Percentiles rank a stretch among this genome's conserved stretches.
These are phyloP conservation scores for Brachycybe producta DNA, from an alignment of 2,888 invertebrate species.

Conservation along the genomic window DNA sequence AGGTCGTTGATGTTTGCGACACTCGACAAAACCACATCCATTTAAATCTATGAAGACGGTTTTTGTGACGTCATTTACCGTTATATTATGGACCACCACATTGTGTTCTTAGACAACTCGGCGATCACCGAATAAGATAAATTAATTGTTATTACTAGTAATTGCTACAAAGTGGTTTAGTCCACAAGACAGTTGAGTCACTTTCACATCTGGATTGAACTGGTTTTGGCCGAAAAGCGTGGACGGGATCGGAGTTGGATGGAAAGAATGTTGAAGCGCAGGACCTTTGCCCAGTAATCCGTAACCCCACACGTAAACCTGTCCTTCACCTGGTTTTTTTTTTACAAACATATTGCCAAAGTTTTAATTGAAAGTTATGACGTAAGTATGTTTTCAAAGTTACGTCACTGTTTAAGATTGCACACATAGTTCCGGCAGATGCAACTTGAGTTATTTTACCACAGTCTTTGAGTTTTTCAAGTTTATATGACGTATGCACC, in stretches of 20 bases:
- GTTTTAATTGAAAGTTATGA: background rate
- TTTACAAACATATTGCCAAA: conserved; percentile 4
- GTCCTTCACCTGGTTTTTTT: conserved; percentile 52
- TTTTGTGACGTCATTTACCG: too few relatives aligned
- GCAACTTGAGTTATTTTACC: conserved; percentile 70
- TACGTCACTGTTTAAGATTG: conserved; percentile 58
- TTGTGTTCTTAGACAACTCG: too few relatives aligned
- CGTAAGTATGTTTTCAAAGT: background rate
- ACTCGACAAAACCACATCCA: too few relatives aligned
- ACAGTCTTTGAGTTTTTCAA: conserved; percentile 41
- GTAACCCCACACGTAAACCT: conserved; percentile 86
- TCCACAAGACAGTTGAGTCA: conserved; percentile 51
- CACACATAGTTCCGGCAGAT: conserved; percentile 73
- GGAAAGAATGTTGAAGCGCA: conserved; percentile 46
- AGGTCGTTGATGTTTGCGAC: too few relatives aligned
- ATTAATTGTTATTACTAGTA: conserved; percentile 40
- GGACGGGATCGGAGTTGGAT: conserved; percentile 60
- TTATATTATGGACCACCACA: too few relatives aligned
- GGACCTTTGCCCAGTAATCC: conserved; percentile 86
- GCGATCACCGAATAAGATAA: too few relatives aligned
- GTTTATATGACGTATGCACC: conserved; percentile 36
- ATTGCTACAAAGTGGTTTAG: conserved; percentile 66
- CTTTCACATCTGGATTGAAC: conserved; percentile 54
- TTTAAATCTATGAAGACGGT: too few relatives aligned
- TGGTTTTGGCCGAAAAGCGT: conserved; percentile 74